Evolutionary conservation across 1,140 invertebrate species (phyloP), one percentile per base, ranked within the genome.

Genomic region (Sipha flava): DNA sequence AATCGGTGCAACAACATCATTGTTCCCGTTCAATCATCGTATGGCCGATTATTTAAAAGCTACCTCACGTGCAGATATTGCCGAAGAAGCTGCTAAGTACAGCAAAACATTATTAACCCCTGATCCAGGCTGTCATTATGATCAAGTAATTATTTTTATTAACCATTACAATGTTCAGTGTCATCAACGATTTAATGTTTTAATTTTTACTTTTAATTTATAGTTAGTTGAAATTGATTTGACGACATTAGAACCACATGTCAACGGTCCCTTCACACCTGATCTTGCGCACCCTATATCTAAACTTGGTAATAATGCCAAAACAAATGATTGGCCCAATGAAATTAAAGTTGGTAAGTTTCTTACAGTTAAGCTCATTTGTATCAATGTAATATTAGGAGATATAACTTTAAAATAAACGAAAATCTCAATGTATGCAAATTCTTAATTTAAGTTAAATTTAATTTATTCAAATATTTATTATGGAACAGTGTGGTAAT

Each of bases 221-320:
- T 43, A 77, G 86, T 70, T 90, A 2, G 90, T 94, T 82, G 92
- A 94, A 85, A 88, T 94, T 81, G 90, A 94, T 84, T 86, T 94
- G 23, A 89, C 90, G 4, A 93, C 90, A 6, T 87, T 99, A 81
- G 96, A 98, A 86, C 98, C 98, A 0, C 98, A 99, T 87, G 95
- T 99, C 0, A 99, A 99, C 86, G 98, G 98, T 57, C 98, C 98
- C 0, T 99, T 99, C 87, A 99, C 98, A 0, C 98, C 98, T 14
- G 98, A 99, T 89, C 89, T 99, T 81, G 97, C 95, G 79, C 94
- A 96, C 88, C 97, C 97, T 14, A 98, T 99, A 85, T 93, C 93
- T 54, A 92, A 98, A 87, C 87, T 99, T 18, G 91, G 90, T 83
- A 82, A 84, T 40, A 83, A 82, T 62, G 98, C 98, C 3, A 95